A percentile compares a stretch with the other conserved stretches of the same genome.
Evolutionary conservation across 2,888 invertebrate genomes (phyloP).

Genomic region (Desoria tigrina): DNA sequence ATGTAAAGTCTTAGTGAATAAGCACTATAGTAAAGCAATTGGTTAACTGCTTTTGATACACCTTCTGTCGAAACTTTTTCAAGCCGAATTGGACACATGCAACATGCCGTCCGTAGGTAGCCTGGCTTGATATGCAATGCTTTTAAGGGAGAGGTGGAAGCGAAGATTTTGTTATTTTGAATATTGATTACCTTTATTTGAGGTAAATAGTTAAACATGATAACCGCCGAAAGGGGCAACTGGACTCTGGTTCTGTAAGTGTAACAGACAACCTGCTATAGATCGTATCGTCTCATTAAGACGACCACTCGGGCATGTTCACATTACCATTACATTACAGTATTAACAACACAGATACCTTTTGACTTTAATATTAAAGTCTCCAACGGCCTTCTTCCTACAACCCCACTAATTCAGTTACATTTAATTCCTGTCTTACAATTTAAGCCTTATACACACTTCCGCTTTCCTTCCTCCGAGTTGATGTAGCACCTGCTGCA

Average conservation of each 20-base stretch:
- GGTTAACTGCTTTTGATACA: too few relatives aligned
- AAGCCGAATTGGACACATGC: too few relatives aligned
- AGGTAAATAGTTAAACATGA: conserved; percentile 10
- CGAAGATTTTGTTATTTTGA: too few relatives aligned
- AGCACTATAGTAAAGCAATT: too few relatives aligned
- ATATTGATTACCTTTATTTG: conserved; percentile 7
- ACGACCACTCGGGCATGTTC: conserved; percentile 2
- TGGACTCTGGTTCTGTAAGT: background rate
- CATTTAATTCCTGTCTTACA: background rate
- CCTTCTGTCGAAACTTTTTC: too few relatives aligned
- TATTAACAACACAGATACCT: background rate
- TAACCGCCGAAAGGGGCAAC: conserved; percentile 8
- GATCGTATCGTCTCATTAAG: conserved; percentile 7
- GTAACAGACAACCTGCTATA: conserved; percentile 5
- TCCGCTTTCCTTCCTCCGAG: background rate
- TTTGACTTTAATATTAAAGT: background rate
- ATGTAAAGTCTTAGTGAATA: too few relatives aligned
- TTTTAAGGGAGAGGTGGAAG: too few relatives aligned
- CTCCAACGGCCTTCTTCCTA: background rate
- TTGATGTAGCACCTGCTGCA: background rate
- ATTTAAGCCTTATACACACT: background rate
- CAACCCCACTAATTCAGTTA: background rate
- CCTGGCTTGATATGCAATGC: too few relatives aligned
- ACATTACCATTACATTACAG: background rate
- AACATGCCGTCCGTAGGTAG: too few relatives aligned